phyloP scores from a whole-genome alignment of 2,113 vertebrate genomes.

The Heteronetta atricapilla region DNA sequence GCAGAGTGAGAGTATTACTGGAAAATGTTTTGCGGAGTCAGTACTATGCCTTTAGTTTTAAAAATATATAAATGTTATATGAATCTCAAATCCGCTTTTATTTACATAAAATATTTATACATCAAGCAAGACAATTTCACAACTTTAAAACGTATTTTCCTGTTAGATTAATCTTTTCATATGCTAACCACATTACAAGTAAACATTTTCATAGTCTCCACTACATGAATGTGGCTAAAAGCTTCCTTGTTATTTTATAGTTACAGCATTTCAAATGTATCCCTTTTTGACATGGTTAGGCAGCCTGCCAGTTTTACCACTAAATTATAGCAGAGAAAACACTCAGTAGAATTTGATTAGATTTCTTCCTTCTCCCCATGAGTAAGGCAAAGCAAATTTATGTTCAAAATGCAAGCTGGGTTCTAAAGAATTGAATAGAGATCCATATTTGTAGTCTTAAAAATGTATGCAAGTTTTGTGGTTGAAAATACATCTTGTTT shows the following conservation, averaged over 20 bases:
- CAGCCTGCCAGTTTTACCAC: slow-evolving; percentile 69
- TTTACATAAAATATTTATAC: slow-evolving; percentile 81
- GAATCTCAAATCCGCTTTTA: slow-evolving; percentile 74
- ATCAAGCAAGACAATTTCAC: slow-evolving; percentile 73
- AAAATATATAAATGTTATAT: slow-evolving; percentile 75
- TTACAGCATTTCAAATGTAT: slow-evolving; percentile 70
- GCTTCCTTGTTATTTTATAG: slow-evolving; percentile 74
- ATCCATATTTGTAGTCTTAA: slow-evolving; percentile 32
- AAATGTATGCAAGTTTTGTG: slow-evolving; percentile 23
- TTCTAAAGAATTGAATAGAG: slow-evolving; percentile 31
- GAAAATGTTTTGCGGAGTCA: slow-evolving; percentile 62
- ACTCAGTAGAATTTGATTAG: slow-evolving; percentile 70
- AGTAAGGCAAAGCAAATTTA: slow-evolving; percentile 50
- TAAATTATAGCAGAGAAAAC: slow-evolving; percentile 71
- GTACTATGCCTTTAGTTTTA: slow-evolving; percentile 42
- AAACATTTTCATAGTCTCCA: slow-evolving; percentile 79
- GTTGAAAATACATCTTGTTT: slow-evolving; percentile 28
- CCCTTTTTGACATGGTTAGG: slow-evolving; percentile 64
- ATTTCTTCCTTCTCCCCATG: slow-evolving; percentile 43
- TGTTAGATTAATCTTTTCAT: slow-evolving; percentile 81
- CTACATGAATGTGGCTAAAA: slow-evolving; percentile 75
- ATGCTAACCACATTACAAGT: slow-evolving; percentile 77
- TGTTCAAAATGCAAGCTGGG: slow-evolving; percentile 17
- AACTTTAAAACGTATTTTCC: slow-evolving; percentile 80
- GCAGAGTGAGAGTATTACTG: slow-evolving; percentile 57